Conservation (phyloP, 1,140 invertebrate species). For the Heliconius hermathena region DNA sequence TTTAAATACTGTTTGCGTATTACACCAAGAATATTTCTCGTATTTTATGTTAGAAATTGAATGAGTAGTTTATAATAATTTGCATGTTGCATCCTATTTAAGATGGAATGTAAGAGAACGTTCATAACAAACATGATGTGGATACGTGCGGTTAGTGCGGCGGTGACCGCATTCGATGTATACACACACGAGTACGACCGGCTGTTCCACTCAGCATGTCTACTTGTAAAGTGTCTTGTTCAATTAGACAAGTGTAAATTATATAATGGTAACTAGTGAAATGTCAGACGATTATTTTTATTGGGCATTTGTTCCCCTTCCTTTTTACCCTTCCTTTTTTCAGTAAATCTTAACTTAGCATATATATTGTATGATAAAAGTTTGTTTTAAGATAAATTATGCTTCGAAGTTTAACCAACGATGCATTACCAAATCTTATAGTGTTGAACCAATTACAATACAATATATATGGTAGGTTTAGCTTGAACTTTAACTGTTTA, state of each 20-base stretch:
- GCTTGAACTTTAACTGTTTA: no score
- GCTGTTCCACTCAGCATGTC: constrained; percentile 23
- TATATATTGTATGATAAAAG: no score
- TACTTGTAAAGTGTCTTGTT: constrained; percentile 18
- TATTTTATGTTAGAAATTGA: neutral
- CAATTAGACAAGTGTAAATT: neutral
- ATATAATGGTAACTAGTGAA: neutral
- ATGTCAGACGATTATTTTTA: neutral
- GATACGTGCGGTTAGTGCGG: constrained; percentile 34
- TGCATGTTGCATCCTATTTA: constrained; percentile 4
- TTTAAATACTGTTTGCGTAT: no score
- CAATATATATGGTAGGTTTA: no score
- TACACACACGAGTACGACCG: constrained; percentile 7
- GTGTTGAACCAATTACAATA: no score
- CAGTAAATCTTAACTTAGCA: no score
- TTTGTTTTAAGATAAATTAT: no score
- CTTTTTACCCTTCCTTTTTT: no score
- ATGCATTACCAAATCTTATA: no score
- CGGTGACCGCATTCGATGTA: constrained; percentile 27
- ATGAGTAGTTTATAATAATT: neutral
- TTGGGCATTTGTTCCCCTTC: neutral
- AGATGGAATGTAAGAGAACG: constrained; percentile 8
- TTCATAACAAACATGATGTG: constrained; percentile 31
- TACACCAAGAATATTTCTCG: no score
- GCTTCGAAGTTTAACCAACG: no score